These are phyloP conservation scores for Tetropium fuscum DNA, from an alignment of 2,888 invertebrate species.

Conservation along the genomic window DNA sequence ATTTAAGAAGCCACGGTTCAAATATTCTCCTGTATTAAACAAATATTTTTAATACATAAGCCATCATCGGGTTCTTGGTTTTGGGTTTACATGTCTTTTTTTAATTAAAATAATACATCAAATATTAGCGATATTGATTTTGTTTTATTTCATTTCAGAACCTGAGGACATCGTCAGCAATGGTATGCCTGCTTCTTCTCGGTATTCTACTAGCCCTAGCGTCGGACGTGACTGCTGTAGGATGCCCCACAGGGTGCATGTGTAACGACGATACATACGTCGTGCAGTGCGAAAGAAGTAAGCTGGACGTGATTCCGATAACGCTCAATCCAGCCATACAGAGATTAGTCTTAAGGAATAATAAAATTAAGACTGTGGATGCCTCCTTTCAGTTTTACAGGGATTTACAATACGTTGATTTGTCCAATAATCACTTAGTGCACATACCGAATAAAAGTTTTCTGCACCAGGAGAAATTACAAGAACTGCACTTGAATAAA, in stretches of 20 bases:
- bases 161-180: constrained; percentile 26
- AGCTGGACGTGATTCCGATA: constrained; percentile 90
- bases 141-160: constrained; percentile 55
- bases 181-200: constrained; percentile 41
- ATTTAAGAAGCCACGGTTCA: no score
- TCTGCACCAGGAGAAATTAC: constrained; percentile 82
- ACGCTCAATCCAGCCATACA: constrained; percentile 92
- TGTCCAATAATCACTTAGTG: constrained; percentile 86
- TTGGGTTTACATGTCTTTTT: no score
- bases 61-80: no score
- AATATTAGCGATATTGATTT: constrained; percentile 15
- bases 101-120: no score
- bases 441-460: constrained; percentile 86
- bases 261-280: constrained; percentile 92
- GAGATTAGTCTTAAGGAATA: constrained; percentile 84
- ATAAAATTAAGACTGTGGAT: constrained; percentile 89
- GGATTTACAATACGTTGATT: constrained; percentile 85
- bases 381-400: constrained; percentile 91
- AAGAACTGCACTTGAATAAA: constrained; percentile 85
- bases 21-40: no score
- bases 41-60: no score
- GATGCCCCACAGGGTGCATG: constrained; percentile 87
- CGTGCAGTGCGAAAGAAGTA: constrained; percentile 87
- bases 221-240: constrained; percentile 70
- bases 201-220: constrained; percentile 49